Evolutionary conservation across 2,113 vertebrate genomes (phyloP).

Genomic region (Herpailurus yagouaroundi): DNA sequence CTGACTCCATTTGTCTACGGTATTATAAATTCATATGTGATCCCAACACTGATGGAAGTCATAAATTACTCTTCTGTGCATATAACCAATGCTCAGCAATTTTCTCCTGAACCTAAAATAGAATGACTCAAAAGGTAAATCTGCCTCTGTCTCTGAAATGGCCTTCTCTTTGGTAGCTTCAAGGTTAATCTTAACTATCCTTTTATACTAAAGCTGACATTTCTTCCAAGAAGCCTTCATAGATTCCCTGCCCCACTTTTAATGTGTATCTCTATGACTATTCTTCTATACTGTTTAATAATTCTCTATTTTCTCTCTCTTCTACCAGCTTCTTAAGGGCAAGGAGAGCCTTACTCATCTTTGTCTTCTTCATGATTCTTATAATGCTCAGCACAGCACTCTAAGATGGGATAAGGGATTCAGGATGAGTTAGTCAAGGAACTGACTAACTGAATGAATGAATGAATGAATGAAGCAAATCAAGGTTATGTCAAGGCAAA

Average conservation of each 20-base stretch:
- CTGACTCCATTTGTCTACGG: not conserved
- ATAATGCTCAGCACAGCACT: not conserved
- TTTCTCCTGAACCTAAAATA: constrained; percentile 30
- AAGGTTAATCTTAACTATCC: not conserved
- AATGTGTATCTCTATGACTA: not conserved
- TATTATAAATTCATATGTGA: constrained; percentile 43
- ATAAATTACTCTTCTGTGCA: constrained; percentile 29
- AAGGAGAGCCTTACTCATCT: not conserved
- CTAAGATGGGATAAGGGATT: not conserved
- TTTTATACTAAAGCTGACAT: not conserved
- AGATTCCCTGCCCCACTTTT: not conserved
- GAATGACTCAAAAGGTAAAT: not conserved
- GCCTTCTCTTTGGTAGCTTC: not conserved
- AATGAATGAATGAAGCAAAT: not conserved
- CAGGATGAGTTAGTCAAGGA: not conserved
- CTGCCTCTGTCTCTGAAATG: not conserved
- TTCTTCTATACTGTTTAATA: not conserved
- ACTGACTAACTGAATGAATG: not conserved
- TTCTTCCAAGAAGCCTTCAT: not conserved
- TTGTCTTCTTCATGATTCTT: not conserved
- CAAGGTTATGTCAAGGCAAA: not conserved
- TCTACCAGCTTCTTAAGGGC: not conserved
- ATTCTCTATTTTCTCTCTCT: not conserved
- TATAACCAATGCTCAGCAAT: not conserved
- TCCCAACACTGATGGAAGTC: not conserved